Evolutionary conservation across 2,113 vertebrate species (phyloP).

Genomic region (Sapajus apella): DNA sequence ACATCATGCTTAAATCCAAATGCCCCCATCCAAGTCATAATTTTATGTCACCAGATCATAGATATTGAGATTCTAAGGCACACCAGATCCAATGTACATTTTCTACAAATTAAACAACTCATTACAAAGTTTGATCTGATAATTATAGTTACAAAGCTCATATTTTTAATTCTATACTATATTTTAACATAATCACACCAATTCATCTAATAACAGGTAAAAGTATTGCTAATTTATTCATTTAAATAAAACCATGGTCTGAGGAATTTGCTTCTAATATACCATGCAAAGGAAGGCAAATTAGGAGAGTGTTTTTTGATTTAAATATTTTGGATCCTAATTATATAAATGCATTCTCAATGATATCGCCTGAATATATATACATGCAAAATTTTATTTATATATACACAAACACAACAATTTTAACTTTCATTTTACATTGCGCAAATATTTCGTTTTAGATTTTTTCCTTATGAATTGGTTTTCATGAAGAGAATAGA

Average conservation of each 20-base stretch:
- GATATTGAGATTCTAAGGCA: background rate
- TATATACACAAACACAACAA: background rate
- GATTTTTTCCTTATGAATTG: background rate
- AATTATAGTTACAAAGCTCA: background rate
- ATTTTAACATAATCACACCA: background rate
- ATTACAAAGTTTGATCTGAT: background rate
- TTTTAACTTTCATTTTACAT: background rate
- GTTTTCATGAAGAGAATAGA: background rate
- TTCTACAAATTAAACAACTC: background rate
- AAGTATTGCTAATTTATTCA: background rate
- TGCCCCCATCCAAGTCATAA: background rate
- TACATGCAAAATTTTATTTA: background rate
- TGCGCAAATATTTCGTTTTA: background rate
- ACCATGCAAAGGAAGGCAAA: background rate
- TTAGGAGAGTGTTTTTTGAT: background rate
- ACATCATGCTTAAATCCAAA: background rate
- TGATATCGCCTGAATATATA: background rate
- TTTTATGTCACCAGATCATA: background rate
- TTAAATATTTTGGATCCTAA: background rate
- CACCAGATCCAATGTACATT: background rate
- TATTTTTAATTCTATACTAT: background rate
- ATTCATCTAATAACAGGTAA: background rate
- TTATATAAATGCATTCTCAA: background rate
- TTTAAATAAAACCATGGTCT: background rate
- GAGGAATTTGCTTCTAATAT: background rate